A percentile compares a stretch with the other conserved stretches of the same genome.
Conservation (phyloP, 1,140 invertebrate genomes). For the Drosophila teissieri region DNA sequence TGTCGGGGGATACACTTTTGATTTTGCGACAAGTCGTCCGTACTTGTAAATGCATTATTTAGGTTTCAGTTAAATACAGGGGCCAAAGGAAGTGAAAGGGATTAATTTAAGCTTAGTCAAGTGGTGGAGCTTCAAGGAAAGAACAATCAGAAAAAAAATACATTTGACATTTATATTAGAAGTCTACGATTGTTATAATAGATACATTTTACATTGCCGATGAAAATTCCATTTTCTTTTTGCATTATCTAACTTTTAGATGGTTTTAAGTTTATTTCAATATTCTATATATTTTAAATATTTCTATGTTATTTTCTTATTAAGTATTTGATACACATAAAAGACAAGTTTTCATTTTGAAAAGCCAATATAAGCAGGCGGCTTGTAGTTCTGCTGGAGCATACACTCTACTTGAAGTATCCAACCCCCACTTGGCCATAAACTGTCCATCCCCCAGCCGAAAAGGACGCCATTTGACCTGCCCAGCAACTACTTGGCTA, state of each 20-base stretch:
- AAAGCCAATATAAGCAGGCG: not conserved
- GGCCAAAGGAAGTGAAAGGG: too few relatives aligned
- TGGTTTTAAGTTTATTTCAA: too few relatives aligned
- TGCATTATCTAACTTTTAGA: too few relatives aligned
- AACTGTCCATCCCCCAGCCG: slow-evolving; percentile 9
- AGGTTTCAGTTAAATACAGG: not conserved
- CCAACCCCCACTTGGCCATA: not conserved
- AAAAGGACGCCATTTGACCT: slow-evolving; percentile 1
- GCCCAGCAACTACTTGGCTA: slow-evolving; percentile 61
- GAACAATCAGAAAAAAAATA: too few relatives aligned
- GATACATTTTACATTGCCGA: too few relatives aligned
- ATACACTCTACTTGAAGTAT: not conserved
- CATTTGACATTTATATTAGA: too few relatives aligned
- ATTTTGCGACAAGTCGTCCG: slow-evolving; percentile 29
- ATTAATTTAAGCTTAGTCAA: not conserved
- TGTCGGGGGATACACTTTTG: slow-evolving; percentile 17
- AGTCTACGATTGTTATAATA: too few relatives aligned
- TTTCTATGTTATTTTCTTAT: too few relatives aligned
- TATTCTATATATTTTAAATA: not conserved
- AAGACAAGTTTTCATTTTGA: not conserved
- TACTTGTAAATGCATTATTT: slow-evolving; percentile 12
- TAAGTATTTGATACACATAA: too few relatives aligned
- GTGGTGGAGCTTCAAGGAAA: not conserved
- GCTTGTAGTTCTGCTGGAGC: slow-evolving; percentile 2
- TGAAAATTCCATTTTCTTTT: too few relatives aligned